Evolutionary conservation across 2,113 vertebrate species (phyloP), one percentile per base, ranked within the genome.

Genomic region (Phasianus colchicus): DNA sequence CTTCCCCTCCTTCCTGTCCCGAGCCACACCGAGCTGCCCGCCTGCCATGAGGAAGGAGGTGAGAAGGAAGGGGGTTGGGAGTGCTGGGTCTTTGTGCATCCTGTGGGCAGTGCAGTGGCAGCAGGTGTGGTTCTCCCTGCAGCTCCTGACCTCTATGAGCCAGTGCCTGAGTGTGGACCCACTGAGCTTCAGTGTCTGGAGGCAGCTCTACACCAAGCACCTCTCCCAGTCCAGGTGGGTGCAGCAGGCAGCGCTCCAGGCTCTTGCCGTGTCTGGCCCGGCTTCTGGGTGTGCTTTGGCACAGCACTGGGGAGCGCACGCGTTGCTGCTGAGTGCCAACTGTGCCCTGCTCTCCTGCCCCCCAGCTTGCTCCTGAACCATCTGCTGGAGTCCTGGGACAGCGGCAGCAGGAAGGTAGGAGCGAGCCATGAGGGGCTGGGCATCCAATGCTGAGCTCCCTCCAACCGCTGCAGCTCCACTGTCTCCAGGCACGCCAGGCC

Each of bases 1-100:
- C 96, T 99, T 99, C 96, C 99, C 99, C 1, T 99, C 99, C 15
- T 99, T 99, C 96, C 98, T 99, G 57, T 99, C 99, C 80, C 97
- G 99, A 75, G 98, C 99, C 16, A 99, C 98, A 0, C 98, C 98
- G 0, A 94, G 92, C 97, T 99, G 99, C 90, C 99, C 99, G 0
- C 82, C 97, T 0, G 96, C 96, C 83, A 99, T 99, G 99, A 99
- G 98, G 94, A 98, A 97, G 76, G 99, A 99, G 99, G 99, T 99
- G 78, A 15, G 36, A 36, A 36, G 36, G 47, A 2, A 0, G 30
- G 24, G 19, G 3, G 3, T 4, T 2, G 0, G 6, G 48, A 38
- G 65, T 6, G 7, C 61, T 1, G 0, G 34, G 52, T 54, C 29
- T 55, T 16, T 32, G 55, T 11, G 25, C 25, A 18, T 64, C 36